Conservation (phyloP, 1,140 invertebrate genomes). For the Dendrolimus punctatus region DNA sequence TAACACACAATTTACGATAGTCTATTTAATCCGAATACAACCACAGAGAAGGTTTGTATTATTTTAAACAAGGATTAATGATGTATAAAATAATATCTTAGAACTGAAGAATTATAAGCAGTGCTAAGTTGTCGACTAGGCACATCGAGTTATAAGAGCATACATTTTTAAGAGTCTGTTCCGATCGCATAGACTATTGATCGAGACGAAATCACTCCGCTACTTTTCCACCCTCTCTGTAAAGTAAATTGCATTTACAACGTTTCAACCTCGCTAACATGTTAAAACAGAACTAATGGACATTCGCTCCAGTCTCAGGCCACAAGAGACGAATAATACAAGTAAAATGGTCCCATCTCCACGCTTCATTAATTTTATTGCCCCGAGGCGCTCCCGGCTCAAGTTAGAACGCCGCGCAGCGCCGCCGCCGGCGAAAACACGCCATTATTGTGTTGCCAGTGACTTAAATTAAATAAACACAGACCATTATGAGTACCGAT, state of each 20-base stretch:
- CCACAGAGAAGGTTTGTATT: too few species aligned
- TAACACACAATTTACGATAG: too few species aligned
- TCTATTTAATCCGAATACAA: too few species aligned
- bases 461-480: constrained; percentile 70
- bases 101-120: too few species aligned
- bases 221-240: constrained; percentile 66
- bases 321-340: constrained; percentile 71
- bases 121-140: too few species aligned
- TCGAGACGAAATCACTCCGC: constrained; percentile 51
- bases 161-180: constrained; percentile 15
- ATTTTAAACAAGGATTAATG: too few species aligned
- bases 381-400: constrained; percentile 59
- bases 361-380: constrained; percentile 72
- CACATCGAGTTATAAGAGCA: too few species aligned
- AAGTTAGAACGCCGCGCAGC: constrained; percentile 32
- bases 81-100: too few species aligned
- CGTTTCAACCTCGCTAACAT: constrained; percentile 71
- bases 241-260: constrained; percentile 70
- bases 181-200: constrained; percentile 50
- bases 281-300: constrained; percentile 73
- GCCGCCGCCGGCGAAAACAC: constrained; percentile 50
- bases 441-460: constrained; percentile 60
- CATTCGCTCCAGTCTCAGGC: constrained; percentile 69
- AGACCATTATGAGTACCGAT: constrained; percentile 49
- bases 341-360: constrained; percentile 72